Evolutionary conservation across 2,797 vertebrate species (phyloP), one percentile per base, ranked within the genome.

Genomic region (Oreochromis mossambicus): DNA sequence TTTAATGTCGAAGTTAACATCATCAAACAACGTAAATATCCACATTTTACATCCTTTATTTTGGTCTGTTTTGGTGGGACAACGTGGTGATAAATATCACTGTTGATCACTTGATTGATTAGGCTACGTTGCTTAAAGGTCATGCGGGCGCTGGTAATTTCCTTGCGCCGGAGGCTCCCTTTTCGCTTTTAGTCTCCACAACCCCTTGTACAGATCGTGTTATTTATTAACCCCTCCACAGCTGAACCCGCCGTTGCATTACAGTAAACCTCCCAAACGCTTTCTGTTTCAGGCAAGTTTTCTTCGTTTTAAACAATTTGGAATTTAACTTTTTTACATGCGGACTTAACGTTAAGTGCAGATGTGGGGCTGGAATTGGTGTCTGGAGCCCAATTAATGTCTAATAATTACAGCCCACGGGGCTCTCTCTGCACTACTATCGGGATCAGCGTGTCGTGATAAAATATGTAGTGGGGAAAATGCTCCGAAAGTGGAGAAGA

Each of bases 101-200:
- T 96, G 97, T 97, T 99, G 98, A 99, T 99, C 98, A 98, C 96
- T 98, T 99, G 98, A 99, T 99, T 98, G 98, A 99, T 99, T 98
- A 48, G 68, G 68, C 68, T 29, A 98, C 97, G 97, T 97, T 97
- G 97, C 97, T 96, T 97, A 98, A 97, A 98, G 98, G 98, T 98
- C 98, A 98, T 94, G 95, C 97, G 96, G 98, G 97, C 97, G 96
- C 96, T 96, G 96, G 98, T 99, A 98, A 99, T 99, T 99, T 99
- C 98, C 98, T 97, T 96, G 97, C 93, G 98, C 98, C 97, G 94
- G 96, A 96, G 98, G 98, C 98, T 97, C 94, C 95, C 96, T 98
- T 98, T 98, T 98, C 98, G 98, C 98, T 98, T 98, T 97, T 97
- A 96, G 96, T 97, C 97, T 95, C 96, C 90, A 96, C 97, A 97